These are phyloP conservation scores for Myotis lucifugus DNA, from an alignment of 2,113 vertebrate genomes.

Conservation along the genomic window DNA sequence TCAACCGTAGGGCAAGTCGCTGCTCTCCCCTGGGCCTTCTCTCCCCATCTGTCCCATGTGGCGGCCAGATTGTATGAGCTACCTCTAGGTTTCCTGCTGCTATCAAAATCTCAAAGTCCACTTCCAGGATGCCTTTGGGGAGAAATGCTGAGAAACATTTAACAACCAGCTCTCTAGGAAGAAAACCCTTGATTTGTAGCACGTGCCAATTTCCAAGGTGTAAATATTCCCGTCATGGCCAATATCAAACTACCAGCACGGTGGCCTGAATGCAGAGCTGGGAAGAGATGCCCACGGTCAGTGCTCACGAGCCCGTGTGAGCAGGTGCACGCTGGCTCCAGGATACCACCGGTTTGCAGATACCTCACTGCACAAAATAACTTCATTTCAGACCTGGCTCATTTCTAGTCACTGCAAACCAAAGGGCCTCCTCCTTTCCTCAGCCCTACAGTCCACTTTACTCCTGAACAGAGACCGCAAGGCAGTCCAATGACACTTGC, in stretches of 20 bases:
- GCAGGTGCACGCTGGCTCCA: background rate
- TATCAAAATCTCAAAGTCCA: background rate
- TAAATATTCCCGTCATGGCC: background rate
- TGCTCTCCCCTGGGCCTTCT: background rate
- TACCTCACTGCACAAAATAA: background rate
- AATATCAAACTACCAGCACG: background rate
- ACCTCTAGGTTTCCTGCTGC: background rate
- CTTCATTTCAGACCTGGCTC: background rate
- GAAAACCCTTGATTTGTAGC: background rate
- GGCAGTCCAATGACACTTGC: background rate
- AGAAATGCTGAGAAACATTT: background rate
- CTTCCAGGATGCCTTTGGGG: background rate
- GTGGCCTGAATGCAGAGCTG: background rate
- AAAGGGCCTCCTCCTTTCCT: background rate
- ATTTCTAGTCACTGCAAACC: background rate
- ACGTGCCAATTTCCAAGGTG: background rate
- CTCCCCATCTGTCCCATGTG: background rate
- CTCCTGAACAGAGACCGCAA: background rate
- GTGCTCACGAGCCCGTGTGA: background rate
- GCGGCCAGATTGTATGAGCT: too few species aligned
- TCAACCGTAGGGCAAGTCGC: background rate
- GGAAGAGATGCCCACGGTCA: background rate
- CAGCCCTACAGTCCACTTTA: background rate
- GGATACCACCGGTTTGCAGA: rapidly evolving
- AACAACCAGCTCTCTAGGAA: background rate